Evolutionary conservation across 2,797 vertebrate species (phyloP).

Genomic region (Furcifer pardalis): DNA sequence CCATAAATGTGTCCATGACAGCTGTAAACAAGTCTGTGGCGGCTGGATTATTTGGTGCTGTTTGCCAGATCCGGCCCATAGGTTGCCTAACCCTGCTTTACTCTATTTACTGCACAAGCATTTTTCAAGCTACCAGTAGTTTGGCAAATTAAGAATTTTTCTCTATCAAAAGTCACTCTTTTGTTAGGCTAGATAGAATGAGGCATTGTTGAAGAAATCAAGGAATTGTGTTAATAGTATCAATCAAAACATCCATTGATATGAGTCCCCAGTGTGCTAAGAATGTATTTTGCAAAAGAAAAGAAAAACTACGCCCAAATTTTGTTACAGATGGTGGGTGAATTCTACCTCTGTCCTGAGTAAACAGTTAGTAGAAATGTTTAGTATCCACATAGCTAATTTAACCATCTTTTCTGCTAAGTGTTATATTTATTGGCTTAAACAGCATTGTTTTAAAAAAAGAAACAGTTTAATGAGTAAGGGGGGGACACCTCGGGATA

Average conservation of each 20-base stretch:
- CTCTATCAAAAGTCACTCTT: background rate
- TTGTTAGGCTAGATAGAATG: background rate
- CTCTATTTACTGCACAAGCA: background rate
- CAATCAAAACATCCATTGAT: background rate
- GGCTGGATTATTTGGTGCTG: too few species aligned
- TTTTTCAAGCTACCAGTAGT: background rate
- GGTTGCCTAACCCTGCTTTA: too few species aligned
- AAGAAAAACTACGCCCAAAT: background rate
- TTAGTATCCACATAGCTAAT: background rate
- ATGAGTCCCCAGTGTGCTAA: background rate
- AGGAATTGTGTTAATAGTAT: background rate
- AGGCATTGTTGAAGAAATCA: background rate
- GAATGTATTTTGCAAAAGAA: background rate
- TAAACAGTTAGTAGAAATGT: background rate
- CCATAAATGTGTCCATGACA: too few species aligned
- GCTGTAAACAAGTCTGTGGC: too few species aligned
- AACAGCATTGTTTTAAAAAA: background rate
- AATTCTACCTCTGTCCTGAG: constrained; percentile 14
- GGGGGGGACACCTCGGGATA: background rate
- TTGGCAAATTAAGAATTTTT: constrained; percentile 9
- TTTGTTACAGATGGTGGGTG: background rate
- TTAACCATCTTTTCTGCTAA: background rate
- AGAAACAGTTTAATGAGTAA: background rate
- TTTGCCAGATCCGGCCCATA: too few species aligned
- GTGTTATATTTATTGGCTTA: background rate